phyloP scores from a whole-genome alignment of 2,888 invertebrate genomes.

The Acanthoscelides obtectus region DNA sequence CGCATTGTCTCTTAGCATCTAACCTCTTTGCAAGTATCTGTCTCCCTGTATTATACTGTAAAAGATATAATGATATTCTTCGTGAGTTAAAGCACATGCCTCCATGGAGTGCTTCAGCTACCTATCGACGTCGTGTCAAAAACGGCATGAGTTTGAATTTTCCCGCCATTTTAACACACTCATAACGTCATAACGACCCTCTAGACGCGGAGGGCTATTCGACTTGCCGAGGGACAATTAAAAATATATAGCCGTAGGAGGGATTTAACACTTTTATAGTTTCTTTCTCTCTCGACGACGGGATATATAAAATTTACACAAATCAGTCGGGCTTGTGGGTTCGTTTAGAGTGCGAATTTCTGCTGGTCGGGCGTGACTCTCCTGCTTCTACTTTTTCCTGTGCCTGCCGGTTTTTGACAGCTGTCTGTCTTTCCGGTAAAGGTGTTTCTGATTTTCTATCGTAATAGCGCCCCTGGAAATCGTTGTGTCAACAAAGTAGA shows the following conservation, averaged over 20 bases:
- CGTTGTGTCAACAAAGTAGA: too few relatives aligned
- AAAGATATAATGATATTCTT: too few relatives aligned
- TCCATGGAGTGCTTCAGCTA: too few relatives aligned
- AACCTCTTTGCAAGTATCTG: too few relatives aligned
- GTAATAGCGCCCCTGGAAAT: too few relatives aligned
- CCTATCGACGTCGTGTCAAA: conserved; percentile 6
- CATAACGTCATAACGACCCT: conserved; percentile 32
- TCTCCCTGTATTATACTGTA: too few relatives aligned
- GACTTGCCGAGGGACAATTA: conserved; percentile 41
- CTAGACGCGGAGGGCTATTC: conserved; percentile 32
- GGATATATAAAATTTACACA: conserved; percentile 34
- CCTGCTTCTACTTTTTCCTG: too few relatives aligned
- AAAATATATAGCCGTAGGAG: conserved; percentile 44
- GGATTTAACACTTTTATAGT: conserved; percentile 43
- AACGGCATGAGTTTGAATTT: conserved; percentile 26
- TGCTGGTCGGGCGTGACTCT: background rate
- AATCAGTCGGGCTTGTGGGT: conserved; percentile 41
- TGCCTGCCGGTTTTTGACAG: too few relatives aligned
- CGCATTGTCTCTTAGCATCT: too few relatives aligned
- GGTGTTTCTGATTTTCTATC: too few relatives aligned
- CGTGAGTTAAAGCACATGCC: too few relatives aligned
- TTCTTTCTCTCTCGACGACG: conserved; percentile 30
- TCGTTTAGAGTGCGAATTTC: conserved; percentile 1
- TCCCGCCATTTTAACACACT: conserved; percentile 29
- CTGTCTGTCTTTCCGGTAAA: background rate